These are phyloP conservation scores for Trichonephila clavipes DNA, from an alignment of 1,140 invertebrate genomes.

Conservation along the genomic window DNA sequence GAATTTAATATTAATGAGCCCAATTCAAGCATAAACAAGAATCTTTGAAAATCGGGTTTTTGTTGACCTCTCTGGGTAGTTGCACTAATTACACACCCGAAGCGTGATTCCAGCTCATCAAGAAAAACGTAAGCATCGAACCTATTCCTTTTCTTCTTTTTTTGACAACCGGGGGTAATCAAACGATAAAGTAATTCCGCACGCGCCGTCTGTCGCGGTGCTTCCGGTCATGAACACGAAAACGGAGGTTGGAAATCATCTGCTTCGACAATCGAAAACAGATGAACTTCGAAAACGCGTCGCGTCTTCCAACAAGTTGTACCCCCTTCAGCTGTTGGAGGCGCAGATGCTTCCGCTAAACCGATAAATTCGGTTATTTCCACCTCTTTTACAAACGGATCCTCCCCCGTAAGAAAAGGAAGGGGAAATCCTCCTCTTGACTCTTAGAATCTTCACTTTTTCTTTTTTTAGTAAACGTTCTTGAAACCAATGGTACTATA, in stretches of 20 bases:
- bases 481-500: not conserved
- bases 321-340: constrained; percentile 57
- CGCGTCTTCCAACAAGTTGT: constrained; percentile 34
- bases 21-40: too few relatives aligned
- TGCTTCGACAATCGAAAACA: constrained; percentile 27
- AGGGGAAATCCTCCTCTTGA: constrained; percentile 33
- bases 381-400: constrained; percentile 38
- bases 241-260: constrained; percentile 18
- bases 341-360: constrained; percentile 58
- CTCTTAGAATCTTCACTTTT: not conserved
- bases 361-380: constrained; percentile 61
- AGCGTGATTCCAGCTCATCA: not conserved
- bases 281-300: constrained; percentile 31
- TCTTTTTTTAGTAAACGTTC: not conserved
- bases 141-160: not conserved
- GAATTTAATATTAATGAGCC: too few relatives aligned
- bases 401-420: constrained; percentile 36
- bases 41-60: not conserved
- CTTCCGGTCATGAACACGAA: constrained; percentile 35
- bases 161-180: not conserved
- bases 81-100: not conserved
- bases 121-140: not conserved
- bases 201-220: constrained; percentile 29
- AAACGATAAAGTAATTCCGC: constrained; percentile 33
- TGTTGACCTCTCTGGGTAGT: not conserved